Base-by-base conservation (phyloP, 1,140 invertebrate species). In the Sycophaga agraensis region DNA sequence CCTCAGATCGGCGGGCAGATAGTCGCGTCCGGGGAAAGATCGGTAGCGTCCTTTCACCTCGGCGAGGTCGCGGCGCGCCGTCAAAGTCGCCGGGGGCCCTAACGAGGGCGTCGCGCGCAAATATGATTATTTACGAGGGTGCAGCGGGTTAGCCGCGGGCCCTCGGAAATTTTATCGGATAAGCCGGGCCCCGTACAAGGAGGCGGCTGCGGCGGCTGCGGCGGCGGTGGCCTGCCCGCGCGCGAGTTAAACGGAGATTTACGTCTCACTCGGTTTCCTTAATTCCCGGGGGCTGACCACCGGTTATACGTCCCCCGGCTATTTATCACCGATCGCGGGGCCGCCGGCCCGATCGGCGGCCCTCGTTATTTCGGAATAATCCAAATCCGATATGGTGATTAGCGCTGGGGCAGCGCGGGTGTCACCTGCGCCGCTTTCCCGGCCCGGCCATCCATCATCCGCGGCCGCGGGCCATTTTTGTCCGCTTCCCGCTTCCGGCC, bases 331-430 rank as follows among this genome's bases (percentile, higher is more conserved):
- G 17, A 34, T 51, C n/a, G 60, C 64, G 58, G 64, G 66, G 11
- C 42, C 17, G 53, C 31, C 42, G 63, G 64, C 61, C 69, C 74
- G 75, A 45, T 11, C 16, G 24, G n/a, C 68, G 70, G 68, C 68
- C 68, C 68, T 79, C 76, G 78, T 80, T 78, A 79, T 81, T 81
- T 79, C 70, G 77, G 75, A 80, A 80, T 81, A 81, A 81, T 81
- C 77, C 80, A 75, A 79, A 81, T 79, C 77, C 79, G 72, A 81
- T n/a, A n/a, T 81, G 77, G 77, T 80, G 77, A 81, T 81, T 81
- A 81, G 79, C 78, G n/a, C n/a, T n/a, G n/a, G n/a, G n/a, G n/a
- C n/a, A n/a, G n/a, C n/a, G n/a, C n/a, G 63, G 24, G 74, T 75
- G 76, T 78, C 79, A 81, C 73, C 75, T 79, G 78, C 50, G 71